phyloP scores from a whole-genome alignment of 2,113 vertebrate species.

The Merops nubicus region DNA sequence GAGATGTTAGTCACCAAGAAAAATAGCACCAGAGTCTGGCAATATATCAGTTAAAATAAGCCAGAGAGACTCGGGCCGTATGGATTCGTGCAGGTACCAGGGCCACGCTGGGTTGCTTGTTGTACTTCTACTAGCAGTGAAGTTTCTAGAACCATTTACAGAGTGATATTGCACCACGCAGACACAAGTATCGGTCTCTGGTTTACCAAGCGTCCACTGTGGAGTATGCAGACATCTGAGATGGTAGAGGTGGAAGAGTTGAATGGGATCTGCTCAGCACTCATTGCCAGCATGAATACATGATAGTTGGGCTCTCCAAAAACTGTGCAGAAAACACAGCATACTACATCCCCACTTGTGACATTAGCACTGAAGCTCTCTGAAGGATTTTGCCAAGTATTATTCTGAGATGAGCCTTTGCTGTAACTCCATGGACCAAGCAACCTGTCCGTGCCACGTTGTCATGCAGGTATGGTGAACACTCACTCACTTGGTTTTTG shows the following conservation, averaged over 20 bases:
- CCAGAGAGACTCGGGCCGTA: neutral
- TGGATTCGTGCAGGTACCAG: neutral
- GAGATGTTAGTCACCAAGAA: neutral
- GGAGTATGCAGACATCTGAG: accelerated
- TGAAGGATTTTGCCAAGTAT: neutral
- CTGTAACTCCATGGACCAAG: neutral
- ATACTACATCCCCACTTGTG: neutral
- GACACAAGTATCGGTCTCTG: neutral
- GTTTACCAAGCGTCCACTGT: accelerated
- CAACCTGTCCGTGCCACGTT: accelerated
- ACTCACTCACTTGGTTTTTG: neutral
- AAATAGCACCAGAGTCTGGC: neutral
- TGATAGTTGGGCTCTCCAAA: neutral
- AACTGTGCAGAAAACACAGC: neutral
- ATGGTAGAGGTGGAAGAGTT: neutral
- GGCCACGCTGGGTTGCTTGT: neutral
- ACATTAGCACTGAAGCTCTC: neutral
- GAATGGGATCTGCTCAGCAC: neutral
- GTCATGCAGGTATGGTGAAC: neutral
- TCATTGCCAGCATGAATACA: too few relatives aligned
- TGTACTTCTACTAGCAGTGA: neutral
- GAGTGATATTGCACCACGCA: neutral
- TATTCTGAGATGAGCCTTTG: neutral
- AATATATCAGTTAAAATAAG: neutral
- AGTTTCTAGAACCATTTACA: neutral